A percentile compares a stretch with the other conserved stretches of the same genome.
Evolutionary conservation across 2,888 invertebrate genomes (phyloP).

Genomic region (Perithous albicinctus): DNA sequence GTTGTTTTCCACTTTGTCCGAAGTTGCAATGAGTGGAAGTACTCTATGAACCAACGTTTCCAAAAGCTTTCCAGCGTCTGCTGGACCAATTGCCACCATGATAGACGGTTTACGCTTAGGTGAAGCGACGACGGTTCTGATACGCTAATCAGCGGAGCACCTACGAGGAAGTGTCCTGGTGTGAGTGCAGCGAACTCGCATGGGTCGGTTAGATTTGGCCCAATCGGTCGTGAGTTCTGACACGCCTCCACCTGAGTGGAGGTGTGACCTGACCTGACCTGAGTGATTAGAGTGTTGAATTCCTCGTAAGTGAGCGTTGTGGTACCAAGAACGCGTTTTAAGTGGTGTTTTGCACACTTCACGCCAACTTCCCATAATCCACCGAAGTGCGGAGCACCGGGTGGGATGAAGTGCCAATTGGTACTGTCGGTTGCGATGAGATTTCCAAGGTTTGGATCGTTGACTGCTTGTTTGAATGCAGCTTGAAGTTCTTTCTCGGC

Average conservation of each 20-base stretch:
- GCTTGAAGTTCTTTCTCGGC: conserved; percentile 64
- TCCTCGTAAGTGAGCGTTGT: conserved; percentile 57
- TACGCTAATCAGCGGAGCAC: conserved; percentile 27
- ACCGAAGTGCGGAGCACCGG: conserved; percentile 67
- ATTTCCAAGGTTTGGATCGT: conserved; percentile 37
- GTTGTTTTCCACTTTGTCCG: conserved; percentile 22
- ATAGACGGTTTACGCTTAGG: conserved; percentile 18
- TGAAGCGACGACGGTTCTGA: conserved; percentile 49
- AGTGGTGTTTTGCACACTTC: conserved; percentile 54
- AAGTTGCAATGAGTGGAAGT: background rate
- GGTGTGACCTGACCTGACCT: too few species aligned
- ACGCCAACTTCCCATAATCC: conserved; percentile 43
- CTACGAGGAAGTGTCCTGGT: conserved; percentile 66
- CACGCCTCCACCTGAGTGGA: conserved; percentile 59
- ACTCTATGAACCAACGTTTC: conserved; percentile 47
- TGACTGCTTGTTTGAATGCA: conserved; percentile 9
- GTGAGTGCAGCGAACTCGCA: conserved; percentile 62
- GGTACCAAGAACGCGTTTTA: conserved; percentile 47
- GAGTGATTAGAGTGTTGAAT: conserved; percentile 54
- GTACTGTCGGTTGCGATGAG: conserved; percentile 29
- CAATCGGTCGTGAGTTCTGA: conserved; percentile 67
- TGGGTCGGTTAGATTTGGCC: conserved; percentile 55
- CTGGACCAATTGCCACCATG: conserved; percentile 42
- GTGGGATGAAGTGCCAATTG: conserved; percentile 68
- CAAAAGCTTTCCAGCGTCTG: conserved; percentile 68